Percentiles rank a stretch among this genome's conserved stretches.
phyloP scores from a whole-genome alignment of 2,888 invertebrate species.

The Drosophila greeni region DNA sequence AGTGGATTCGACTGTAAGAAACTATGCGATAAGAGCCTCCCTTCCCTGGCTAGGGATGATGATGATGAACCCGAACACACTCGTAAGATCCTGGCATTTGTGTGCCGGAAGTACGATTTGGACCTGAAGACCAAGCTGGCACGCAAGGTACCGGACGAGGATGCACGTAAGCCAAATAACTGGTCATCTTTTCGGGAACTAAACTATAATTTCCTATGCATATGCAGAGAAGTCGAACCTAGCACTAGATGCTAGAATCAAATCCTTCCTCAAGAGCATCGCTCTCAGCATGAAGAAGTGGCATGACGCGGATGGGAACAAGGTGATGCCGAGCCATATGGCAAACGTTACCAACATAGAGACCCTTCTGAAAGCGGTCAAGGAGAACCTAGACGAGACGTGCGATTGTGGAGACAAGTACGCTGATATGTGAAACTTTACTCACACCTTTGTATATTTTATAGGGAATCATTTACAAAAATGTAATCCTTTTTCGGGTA shows the following conservation, averaged over 20 bases:
- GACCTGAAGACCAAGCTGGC: background rate
- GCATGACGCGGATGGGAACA: background rate
- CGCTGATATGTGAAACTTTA: background rate
- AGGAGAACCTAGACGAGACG: background rate
- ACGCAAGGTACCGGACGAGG: background rate
- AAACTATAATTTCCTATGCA: too few species aligned
- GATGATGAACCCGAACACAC: background rate
- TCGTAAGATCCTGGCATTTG: conserved; percentile 7
- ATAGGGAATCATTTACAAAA: background rate
- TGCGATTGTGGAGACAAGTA: conserved; percentile 5
- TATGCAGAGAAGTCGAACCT: background rate
- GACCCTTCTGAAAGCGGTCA: background rate
- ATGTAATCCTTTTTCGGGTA: background rate
- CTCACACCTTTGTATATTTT: conserved; percentile 11
- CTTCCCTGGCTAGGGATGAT: too few species aligned
- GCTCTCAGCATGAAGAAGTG: conserved; percentile 1
- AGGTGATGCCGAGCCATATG: background rate
- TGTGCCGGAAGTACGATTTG: background rate
- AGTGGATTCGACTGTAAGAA: conserved; percentile 1
- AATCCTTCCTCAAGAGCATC: background rate
- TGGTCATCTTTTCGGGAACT: too few species aligned
- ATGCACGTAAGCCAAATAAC: background rate
- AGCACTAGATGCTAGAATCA: too few species aligned
- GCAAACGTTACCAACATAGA: background rate
- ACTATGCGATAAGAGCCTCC: background rate